These are phyloP conservation scores for Platichthys flesus DNA, from an alignment of 2,113 vertebrate genomes.

Conservation along the genomic window DNA sequence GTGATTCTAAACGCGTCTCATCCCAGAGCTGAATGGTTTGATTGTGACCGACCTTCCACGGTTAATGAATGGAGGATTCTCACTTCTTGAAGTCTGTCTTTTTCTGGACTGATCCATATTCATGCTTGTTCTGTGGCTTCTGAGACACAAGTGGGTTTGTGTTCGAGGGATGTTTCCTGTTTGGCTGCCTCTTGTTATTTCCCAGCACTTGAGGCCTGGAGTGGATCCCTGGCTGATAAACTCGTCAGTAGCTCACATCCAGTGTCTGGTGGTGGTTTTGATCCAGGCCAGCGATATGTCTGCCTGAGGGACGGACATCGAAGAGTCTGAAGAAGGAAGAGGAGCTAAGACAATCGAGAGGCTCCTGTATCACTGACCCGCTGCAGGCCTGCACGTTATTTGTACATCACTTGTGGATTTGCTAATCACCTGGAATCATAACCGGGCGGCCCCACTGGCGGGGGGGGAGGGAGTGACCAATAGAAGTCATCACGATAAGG, in stretches of 20 bases:
- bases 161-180: constrained; percentile 39
- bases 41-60: neutral
- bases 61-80: neutral
- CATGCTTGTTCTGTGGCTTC: neutral
- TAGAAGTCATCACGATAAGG: constrained; percentile 28
- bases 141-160: neutral
- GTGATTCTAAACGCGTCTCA: too few relatives aligned
- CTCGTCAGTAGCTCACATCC: constrained; percentile 6
- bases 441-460: neutral
- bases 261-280: constrained; percentile 27
- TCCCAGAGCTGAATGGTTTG: neutral
- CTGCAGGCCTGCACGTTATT: neutral
- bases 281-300: constrained; percentile 16
- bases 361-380: neutral
- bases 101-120: neutral
- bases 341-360: neutral
- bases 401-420: constrained; percentile 1
- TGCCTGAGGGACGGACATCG: constrained; percentile 30
- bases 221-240: constrained; percentile 14
- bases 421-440: neutral
- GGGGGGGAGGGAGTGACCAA: constrained; percentile 26
- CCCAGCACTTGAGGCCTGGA: constrained; percentile 10
- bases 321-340: constrained; percentile 3
- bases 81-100: neutral
- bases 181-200: constrained; percentile 16